These are phyloP conservation scores for Clarias batrachus DNA, from an alignment of 2,113 vertebrate genomes.

Conservation along the genomic window DNA sequence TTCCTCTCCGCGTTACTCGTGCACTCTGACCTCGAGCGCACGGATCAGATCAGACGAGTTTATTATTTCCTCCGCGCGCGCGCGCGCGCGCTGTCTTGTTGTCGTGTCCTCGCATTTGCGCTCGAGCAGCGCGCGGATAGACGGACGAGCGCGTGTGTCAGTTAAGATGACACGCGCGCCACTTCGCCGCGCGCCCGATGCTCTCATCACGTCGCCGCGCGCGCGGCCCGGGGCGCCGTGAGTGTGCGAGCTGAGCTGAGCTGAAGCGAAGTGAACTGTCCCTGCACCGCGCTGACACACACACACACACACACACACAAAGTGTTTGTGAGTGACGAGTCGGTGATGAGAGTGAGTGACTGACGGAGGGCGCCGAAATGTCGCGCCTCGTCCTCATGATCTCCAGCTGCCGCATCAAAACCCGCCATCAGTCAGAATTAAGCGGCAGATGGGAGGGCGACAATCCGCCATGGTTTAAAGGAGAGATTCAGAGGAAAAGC, in stretches of 20 bases:
- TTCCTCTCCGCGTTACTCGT: constrained; percentile 49
- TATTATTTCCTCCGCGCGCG: constrained; percentile 53
- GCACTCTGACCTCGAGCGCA: constrained; percentile 45
- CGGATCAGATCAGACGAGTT: constrained; percentile 68
- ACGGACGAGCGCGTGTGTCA: constrained; percentile 74
- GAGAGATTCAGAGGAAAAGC: background rate
- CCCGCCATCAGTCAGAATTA: constrained; percentile 48
- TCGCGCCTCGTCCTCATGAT: constrained; percentile 76
- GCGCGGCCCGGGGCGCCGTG: constrained; percentile 67
- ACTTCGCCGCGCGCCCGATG: constrained; percentile 72
- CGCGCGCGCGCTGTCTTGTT: constrained; percentile 64
- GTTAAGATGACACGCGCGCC: constrained; percentile 73
- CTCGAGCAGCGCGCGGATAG: constrained; percentile 64
- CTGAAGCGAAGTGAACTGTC: constrained; percentile 20
- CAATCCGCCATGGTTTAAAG: background rate
- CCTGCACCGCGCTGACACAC: constrained; percentile 60
- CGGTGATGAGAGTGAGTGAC: constrained; percentile 66
- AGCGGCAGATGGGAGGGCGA: constrained; percentile 33
- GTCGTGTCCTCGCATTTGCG: constrained; percentile 74
- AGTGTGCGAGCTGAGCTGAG: background rate
- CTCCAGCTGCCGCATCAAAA: constrained; percentile 78
- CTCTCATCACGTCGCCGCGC: constrained; percentile 71
- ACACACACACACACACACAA: constrained; percentile 59
- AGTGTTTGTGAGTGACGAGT: constrained; percentile 53
- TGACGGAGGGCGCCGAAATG: constrained; percentile 59